Percentiles rank a stretch among this genome's conserved stretches.
Conservation (phyloP, 2,888 invertebrate genomes). For the Arenicola marina region DNA sequence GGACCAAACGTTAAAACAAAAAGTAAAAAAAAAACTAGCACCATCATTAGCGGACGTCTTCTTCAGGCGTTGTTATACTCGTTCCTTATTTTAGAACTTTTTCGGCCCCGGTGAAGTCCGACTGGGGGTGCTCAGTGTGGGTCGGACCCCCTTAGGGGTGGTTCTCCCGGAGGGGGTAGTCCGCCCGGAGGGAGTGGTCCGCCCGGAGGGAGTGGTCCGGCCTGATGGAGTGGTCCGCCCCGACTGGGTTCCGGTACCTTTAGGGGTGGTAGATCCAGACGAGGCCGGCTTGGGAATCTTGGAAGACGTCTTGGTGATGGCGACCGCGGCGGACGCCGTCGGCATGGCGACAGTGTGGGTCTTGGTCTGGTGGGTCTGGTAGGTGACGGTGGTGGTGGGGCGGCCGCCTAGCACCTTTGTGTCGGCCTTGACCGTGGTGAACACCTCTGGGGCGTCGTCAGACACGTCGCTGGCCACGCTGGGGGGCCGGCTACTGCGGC, state of each 20-base stretch:
- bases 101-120: too few relatives aligned
- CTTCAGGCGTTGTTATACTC: too few relatives aligned
- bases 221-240: neutral
- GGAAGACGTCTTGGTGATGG: neutral
- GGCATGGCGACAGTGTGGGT: constrained; percentile 6
- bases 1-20: too few relatives aligned
- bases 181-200: too few relatives aligned
- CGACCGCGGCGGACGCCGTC: neutral
- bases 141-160: too few relatives aligned
- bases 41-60: too few relatives aligned
- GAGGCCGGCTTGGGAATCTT: neutral
- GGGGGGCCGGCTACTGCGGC: constrained; percentile 66
- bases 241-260: neutral
- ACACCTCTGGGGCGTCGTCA: constrained; percentile 61
- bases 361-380: constrained; percentile 32
- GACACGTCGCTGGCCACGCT: constrained; percentile 87
- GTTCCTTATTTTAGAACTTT: too few relatives aligned
- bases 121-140: too few relatives aligned
- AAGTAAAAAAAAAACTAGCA: too few relatives aligned
- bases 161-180: too few relatives aligned
- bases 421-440: constrained; percentile 54
- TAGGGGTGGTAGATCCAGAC: neutral
- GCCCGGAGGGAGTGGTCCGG: too few relatives aligned
- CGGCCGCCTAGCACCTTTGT: constrained; percentile 49
- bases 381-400: constrained; percentile 53